Evolutionary conservation across 2,113 vertebrate genomes (phyloP).

Genomic region (Porphyrio hochstetteri): DNA sequence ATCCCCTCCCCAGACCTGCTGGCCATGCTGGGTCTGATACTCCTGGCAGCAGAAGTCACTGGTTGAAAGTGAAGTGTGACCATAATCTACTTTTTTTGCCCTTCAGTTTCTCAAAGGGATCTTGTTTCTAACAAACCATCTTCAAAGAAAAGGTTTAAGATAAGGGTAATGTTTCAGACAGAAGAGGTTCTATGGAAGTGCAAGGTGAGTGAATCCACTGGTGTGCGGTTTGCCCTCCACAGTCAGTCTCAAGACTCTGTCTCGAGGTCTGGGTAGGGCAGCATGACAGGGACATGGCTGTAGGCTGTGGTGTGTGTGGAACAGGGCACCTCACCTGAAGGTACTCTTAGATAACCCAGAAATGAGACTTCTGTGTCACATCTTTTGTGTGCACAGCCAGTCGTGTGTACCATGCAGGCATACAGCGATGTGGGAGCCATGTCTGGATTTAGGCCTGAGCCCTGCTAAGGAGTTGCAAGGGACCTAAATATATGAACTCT

Average conservation of each 20-base stretch:
- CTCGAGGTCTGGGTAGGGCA: background rate
- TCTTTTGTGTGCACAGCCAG: background rate
- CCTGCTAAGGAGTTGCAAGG: background rate
- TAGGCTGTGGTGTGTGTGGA: fast-evolving
- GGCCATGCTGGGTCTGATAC: no score
- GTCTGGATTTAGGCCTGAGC: fast-evolving
- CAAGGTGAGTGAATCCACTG: background rate
- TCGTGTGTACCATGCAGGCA: fast-evolving
- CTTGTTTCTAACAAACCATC: background rate
- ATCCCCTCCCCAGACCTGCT: no score
- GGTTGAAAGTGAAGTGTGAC: background rate
- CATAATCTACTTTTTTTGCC: background rate
- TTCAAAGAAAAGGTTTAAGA: no score
- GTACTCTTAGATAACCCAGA: background rate
- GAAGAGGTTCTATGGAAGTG: background rate
- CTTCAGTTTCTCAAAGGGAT: background rate
- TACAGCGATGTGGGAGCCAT: background rate
- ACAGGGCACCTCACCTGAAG: background rate
- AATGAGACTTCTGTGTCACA: no score
- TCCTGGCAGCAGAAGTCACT: background rate
- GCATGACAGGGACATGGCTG: no score
- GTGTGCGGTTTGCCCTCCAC: background rate
- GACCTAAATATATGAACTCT: fast-evolving
- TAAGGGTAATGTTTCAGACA: background rate
- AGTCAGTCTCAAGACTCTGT: background rate